Percentiles rank a stretch among this genome's conserved stretches.
Conservation (phyloP, 1,140 invertebrate species). For the Rhysida immarginata region DNA sequence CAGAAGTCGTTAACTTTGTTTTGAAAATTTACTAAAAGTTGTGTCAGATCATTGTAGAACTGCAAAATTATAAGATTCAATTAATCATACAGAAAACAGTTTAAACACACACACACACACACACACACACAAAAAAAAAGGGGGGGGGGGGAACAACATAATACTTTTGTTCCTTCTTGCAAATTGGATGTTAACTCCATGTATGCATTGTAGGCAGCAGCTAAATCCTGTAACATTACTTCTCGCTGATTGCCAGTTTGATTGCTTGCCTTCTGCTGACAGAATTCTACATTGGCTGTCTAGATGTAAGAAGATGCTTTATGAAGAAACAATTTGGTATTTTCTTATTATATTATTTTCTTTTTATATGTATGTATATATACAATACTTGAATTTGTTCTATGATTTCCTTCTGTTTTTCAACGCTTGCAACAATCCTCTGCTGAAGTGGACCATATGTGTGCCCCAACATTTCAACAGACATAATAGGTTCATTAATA, state of each 20-base stretch:
- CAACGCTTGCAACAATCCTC: conserved; percentile 56
- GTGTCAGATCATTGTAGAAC: conserved; percentile 96
- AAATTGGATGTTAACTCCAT: conserved; percentile 79
- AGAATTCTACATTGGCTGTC: conserved; percentile 54
- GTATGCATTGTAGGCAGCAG: conserved; percentile 77
- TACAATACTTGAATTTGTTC: conserved; percentile 49
- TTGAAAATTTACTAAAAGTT: conserved; percentile 86
- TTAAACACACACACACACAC: too few relatives aligned
- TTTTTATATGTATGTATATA: too few relatives aligned
- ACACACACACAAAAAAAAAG: too few relatives aligned
- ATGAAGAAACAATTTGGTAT: too few relatives aligned
- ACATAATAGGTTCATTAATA: conserved; percentile 70
- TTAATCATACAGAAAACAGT: neutral
- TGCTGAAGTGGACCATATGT: conserved; percentile 66
- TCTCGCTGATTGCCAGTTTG: conserved; percentile 46
- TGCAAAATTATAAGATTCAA: conserved; percentile 22
- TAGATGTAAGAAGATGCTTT: conserved; percentile 30
- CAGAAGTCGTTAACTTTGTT: conserved; percentile 96
- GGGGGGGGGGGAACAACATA: neutral
- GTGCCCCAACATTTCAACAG: conserved; percentile 55
- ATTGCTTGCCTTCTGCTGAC: conserved; percentile 45
- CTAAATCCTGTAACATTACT: conserved; percentile 64
- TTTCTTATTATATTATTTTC: too few relatives aligned
- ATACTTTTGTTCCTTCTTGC: conserved; percentile 71
- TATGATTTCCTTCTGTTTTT: conserved; percentile 60